Base-by-base conservation (phyloP, 2,888 invertebrate genomes). In the Pyrrhia umbra region DNA sequence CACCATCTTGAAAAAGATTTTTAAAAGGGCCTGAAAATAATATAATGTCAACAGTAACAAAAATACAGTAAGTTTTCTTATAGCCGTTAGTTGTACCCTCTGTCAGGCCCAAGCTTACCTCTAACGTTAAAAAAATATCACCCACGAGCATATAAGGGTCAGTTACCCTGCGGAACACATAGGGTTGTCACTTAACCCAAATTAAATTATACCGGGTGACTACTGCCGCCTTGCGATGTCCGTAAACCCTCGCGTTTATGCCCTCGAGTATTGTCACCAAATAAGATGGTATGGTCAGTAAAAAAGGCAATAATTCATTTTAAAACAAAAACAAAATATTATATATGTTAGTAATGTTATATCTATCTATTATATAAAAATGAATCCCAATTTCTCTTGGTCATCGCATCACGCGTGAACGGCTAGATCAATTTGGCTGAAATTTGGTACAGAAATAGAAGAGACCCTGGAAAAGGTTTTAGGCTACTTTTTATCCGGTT, bases 161-260 rank as follows among this genome's bases (percentile, higher is more conserved):
- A 75, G 52, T 59, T 58, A 61, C 64, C 52, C 64, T 45, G 54
- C 43, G 23, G 47, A 54, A 51, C 46, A 55, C 59, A 76, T 66
- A 76, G 47, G 76, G 66, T 43, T 75, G 79, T 79, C 79, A 75
- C 76, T 79, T 79, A 75, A 79, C 76, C 79, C 49, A 79, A 79
- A 76, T 76, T 75, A 76, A 79, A 66, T 76, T 61, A 76, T 67
- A 51, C 54, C 55, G 66, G 54, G 47, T 51, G 70, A 58, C 54
- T 75, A 50, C 59, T 58, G 60, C 37, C 45, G 55, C 10, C 58
- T 61, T 13, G 23, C 39, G 51, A 25, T 63, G 49, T 58, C 45
- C 49, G 71, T 75, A 70, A 79, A 50, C 55, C 45, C 62, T 45
- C 40, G 43, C 76, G 51, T 63, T 67, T 54, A 63, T n/a, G 16